phyloP scores from a whole-genome alignment of 1,140 invertebrate species.

The Zaprionus tsacasi region DNA sequence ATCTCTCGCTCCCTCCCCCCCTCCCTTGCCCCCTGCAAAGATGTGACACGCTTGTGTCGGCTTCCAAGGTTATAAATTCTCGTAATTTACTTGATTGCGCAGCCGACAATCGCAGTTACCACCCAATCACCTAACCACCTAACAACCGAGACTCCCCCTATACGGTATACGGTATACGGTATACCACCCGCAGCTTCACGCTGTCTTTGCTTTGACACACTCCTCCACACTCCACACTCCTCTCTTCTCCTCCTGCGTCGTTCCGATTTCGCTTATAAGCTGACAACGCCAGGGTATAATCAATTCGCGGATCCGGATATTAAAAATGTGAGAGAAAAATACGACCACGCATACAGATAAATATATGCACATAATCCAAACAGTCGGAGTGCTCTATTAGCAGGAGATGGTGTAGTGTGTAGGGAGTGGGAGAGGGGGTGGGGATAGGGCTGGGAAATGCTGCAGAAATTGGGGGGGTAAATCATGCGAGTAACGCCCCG shows the following conservation, averaged over 20 bases:
- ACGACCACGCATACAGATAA: conserved; percentile 8
- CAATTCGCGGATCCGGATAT: conserved; percentile 7
- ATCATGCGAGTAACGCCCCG: neutral
- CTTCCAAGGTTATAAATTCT: conserved; percentile 60
- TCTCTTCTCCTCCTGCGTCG: too few relatives aligned
- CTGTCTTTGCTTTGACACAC: neutral
- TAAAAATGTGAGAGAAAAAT: conserved; percentile 11
- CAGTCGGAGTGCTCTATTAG: conserved; percentile 6
- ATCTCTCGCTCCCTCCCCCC: neutral
- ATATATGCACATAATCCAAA: conserved; percentile 13
- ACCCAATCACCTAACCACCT: conserved; percentile 5
- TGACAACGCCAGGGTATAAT: conserved; percentile 8
- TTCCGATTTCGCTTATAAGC: conserved; percentile 7
- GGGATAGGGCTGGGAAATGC: neutral
- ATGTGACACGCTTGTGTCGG: conserved; percentile 12
- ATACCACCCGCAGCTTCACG: neutral
- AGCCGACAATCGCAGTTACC: conserved; percentile 51
- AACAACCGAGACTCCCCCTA: neutral
- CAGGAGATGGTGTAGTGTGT: neutral
- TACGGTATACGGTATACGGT: too few relatives aligned
- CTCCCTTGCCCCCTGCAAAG: neutral
- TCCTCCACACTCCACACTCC: neutral
- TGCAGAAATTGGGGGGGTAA: neutral
- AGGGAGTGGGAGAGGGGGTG: neutral
- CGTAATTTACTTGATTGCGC: conserved; percentile 71